phyloP scores from a whole-genome alignment of 2,888 invertebrate species.

The Hydraecia micacea region DNA sequence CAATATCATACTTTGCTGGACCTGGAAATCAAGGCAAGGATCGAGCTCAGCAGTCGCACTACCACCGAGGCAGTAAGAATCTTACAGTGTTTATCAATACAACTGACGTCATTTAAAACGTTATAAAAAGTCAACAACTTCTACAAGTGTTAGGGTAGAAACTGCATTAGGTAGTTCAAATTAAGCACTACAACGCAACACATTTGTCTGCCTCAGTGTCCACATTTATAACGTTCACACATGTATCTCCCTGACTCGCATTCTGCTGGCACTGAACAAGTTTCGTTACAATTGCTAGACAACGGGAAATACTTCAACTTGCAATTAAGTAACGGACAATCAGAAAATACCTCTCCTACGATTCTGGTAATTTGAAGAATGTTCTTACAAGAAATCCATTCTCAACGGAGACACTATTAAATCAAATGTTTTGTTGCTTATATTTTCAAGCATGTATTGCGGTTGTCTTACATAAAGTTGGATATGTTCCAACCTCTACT shows the following conservation, averaged over 20 bases:
- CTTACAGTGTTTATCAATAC: neutral
- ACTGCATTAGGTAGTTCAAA: conserved; percentile 13
- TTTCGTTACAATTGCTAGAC: conserved; percentile 47
- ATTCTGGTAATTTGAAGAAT: conserved; percentile 34
- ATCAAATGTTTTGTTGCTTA: conserved; percentile 48
- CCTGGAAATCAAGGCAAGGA: neutral
- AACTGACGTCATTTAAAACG: neutral
- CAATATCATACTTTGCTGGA: neutral
- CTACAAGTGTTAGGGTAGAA: neutral
- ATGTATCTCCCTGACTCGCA: conserved; percentile 28
- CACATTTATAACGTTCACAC: conserved; percentile 38
- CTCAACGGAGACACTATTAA: conserved; percentile 33
- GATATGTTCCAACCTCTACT: conserved; percentile 50
- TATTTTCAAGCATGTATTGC: conserved; percentile 45
- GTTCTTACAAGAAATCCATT: conserved; percentile 26
- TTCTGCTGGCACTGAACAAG: conserved; percentile 41
- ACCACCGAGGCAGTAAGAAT: neutral
- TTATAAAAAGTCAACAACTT: neutral
- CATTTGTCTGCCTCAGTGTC: conserved; percentile 13
- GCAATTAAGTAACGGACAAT: conserved; percentile 54
- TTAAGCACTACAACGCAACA: neutral
- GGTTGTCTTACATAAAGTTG: conserved; percentile 53
- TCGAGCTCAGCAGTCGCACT: neutral
- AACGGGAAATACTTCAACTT: conserved; percentile 59
- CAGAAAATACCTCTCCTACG: conserved; percentile 42